Percentiles rank a stretch among this genome's conserved stretches.
These are phyloP conservation scores for Caenorhabditis doughertyi DNA, from an alignment of 2,888 invertebrate species.

Conservation along the genomic window DNA sequence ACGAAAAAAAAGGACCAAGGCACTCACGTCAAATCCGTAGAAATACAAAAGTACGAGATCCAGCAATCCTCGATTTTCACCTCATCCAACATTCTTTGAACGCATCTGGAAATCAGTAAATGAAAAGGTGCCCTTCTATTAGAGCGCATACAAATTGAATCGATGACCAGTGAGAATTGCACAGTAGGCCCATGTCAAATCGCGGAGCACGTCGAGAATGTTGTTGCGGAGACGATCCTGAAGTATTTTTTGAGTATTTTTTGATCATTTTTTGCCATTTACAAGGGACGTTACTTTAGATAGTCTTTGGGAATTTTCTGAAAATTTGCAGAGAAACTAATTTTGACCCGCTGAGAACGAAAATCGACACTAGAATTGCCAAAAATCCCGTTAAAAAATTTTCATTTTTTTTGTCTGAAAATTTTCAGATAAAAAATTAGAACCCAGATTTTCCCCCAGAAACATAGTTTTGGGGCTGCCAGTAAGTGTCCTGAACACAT, in stretches of 20 bases:
- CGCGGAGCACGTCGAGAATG: conserved; percentile 97
- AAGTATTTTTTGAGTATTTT: background rate
- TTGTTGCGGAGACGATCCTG: conserved; percentile 84
- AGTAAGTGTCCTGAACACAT: too few species aligned
- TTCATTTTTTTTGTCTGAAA: too few species aligned
- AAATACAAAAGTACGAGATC: conserved; percentile 98
- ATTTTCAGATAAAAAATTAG: too few species aligned
- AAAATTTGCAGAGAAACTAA: too few species aligned
- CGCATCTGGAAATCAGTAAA: conserved; percentile 9
- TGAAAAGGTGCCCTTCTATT: background rate
- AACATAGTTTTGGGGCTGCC: too few species aligned
- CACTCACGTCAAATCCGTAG: conserved; percentile 94
- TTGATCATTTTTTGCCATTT: too few species aligned
- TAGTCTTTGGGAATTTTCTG: too few species aligned
- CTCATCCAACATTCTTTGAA: conserved; percentile 91
- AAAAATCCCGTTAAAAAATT: too few species aligned
- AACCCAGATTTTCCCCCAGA: too few species aligned
- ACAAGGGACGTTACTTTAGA: too few species aligned
- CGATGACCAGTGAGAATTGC: conserved; percentile 95
- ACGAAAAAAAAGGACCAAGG: background rate
- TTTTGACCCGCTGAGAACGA: too few species aligned
- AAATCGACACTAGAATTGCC: too few species aligned
- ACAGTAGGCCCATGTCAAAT: conserved; percentile 97
- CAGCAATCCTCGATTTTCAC: conserved; percentile 98
- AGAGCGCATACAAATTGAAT: conserved; percentile 69